phyloP scores from a whole-genome alignment of 2,113 vertebrate species.

The Oxyura jamaicensis region DNA sequence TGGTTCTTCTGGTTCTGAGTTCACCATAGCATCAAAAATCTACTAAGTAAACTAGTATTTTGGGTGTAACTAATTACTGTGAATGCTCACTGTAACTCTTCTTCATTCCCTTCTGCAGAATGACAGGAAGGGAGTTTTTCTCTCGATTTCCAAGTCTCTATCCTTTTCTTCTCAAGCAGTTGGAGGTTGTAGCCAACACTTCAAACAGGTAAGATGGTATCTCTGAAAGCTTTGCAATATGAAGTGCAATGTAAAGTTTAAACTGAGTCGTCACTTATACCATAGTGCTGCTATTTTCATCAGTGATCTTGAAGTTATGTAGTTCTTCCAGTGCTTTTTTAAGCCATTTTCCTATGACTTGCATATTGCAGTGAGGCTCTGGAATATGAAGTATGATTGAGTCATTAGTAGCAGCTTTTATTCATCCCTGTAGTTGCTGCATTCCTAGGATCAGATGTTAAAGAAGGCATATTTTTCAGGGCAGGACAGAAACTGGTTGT shows the following conservation, averaged over 20 bases:
- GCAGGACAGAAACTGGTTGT: neutral
- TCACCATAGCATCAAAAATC: neutral
- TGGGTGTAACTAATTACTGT: neutral
- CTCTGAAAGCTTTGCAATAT: neutral
- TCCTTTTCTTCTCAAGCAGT: conserved; percentile 90
- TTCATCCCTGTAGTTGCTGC: neutral
- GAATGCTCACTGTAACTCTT: neutral
- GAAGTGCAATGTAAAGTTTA: neutral
- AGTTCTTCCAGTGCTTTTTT: neutral
- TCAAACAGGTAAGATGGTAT: conserved; percentile 84
- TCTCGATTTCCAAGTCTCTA: conserved; percentile 93
- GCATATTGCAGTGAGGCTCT: neutral
- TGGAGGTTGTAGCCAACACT: conserved; percentile 84
- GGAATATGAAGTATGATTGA: neutral
- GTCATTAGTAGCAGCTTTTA: neutral
- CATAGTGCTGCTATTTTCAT: neutral
- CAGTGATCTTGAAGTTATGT: neutral
- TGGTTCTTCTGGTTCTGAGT: neutral
- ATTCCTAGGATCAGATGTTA: neutral
- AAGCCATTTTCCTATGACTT: neutral
- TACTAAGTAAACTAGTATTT: neutral
- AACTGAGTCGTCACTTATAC: neutral
- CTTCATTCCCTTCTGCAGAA: conserved; percentile 76
- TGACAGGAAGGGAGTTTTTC: conserved; percentile 97
- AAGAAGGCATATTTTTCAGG: neutral